Base-by-base conservation (phyloP, 1,140 invertebrate genomes). In the Euwallacea fornicatus region DNA sequence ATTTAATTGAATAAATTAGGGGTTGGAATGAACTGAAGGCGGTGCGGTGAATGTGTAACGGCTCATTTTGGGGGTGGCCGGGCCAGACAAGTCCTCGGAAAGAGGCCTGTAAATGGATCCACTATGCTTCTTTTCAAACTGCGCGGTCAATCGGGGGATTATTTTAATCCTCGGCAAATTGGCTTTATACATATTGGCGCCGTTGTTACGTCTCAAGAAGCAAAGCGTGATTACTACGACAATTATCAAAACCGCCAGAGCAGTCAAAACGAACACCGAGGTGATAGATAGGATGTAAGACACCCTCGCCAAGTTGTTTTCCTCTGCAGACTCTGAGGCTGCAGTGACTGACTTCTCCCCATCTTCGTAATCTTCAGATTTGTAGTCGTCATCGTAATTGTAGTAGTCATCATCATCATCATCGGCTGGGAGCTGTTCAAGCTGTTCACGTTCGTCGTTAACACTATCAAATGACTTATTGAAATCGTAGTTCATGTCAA, bases 201-300 rank as follows among this genome's bases (percentile, higher is more conserved):
- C 62, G 55, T 73, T 74, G 33, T 76, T 76, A 43, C 76, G 72
- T 69, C 73, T 76, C 16, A 79, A 67, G 42, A 79, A 50, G 53
- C 75, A 78, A 6, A 80, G 67, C 7, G 78, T 76, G 11, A 76
- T 65, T 43, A 75, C 76, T 9, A 78, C 74, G 11, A 76, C 76
- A 7, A 75, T 70, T 16, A 78, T 66, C 9, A 80, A 75, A 13
- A 83, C 85, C 76, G 79, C 81, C 13, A 85, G 79, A 68, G 84
- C 84, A 9, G 81, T 82, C 15, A 80, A 77, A 72, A 83, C 76
- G 54, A 83, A 81, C 44, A 83, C 84, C 63, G 83, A 80, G 2
- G 81, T 82, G 4, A 76, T 73, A 58, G 83, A 84, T 43, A 80
- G 66, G 53, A 78, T 77, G 59, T 76, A 75, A 7, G 76, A 72